Evolutionary conservation across 2,888 invertebrate genomes (phyloP).

Genomic region (Athetis lepigone): DNA sequence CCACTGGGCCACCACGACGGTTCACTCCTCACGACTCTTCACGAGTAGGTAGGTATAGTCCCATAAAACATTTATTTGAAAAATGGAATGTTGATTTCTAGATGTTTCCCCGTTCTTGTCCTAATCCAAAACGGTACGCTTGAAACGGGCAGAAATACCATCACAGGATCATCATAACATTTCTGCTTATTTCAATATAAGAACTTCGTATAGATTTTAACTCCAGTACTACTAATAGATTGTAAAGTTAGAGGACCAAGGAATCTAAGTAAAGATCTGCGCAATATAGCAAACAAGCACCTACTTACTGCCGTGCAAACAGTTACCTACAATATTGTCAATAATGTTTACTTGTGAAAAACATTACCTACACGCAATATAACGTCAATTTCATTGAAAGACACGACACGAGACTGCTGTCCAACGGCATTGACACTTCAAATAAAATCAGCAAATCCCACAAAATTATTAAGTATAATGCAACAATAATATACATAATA

Average conservation of each 20-base stretch:
- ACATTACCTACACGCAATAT: constrained; percentile 44
- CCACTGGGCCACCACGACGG: no score
- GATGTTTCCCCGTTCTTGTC: no score
- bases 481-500: constrained; percentile 14
- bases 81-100: no score
- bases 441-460: constrained; percentile 35
- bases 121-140: no score
- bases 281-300: constrained; percentile 5
- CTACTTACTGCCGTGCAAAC: constrained; percentile 18
- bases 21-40: no score
- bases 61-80: no score
- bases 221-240: neutral
- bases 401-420: constrained; percentile 20
- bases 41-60: no score
- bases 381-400: constrained; percentile 29
- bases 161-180: no score
- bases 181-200: neutral
- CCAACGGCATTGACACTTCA: constrained; percentile 43
- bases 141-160: no score
- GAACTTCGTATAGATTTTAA: neutral
- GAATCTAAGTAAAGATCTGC: neutral
- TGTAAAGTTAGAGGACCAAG: neutral
- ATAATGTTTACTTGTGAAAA: constrained; percentile 52
- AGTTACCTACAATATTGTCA: constrained; percentile 28
- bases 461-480: constrained; percentile 38